Base-by-base conservation (phyloP, 2,888 invertebrate species). In the Dryobota labecula region DNA sequence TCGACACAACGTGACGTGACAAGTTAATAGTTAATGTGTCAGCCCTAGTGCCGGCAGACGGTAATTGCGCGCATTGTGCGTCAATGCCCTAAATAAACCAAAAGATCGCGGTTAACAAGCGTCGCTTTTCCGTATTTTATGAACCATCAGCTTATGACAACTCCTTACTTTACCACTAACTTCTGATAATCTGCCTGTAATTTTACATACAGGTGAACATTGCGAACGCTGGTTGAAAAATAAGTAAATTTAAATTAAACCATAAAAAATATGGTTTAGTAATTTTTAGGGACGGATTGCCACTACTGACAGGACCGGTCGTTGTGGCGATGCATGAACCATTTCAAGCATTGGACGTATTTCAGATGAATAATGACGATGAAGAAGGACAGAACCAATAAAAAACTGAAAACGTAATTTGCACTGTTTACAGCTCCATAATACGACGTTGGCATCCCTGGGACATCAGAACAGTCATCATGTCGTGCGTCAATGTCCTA, bases 401-500 rank as follows among this genome's bases (percentile, higher is more conserved):
- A 33, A 54, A 33, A 36, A 24, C 38, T 15, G 13, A 20, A 54
- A 24, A 4, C 6, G 30, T 43, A 57, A 67, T 58, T 51, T 43
- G 15, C 24, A 24, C 5, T 58, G 73, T 58, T 73, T 73, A 57
- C 36, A 6, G 27, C 24, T 18, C 8, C 30, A 38, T 38, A 67
- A 58, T 51, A 57, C 57, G 43, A 56, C 3, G 64, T 56, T 68
- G 76, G 58, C 81, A 80, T 41, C 80, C 81, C 81, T 81, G 65
- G 15, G 43, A 51, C 63, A 54, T 47, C 65, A 71, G 71, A 58
- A 58, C 83, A 63, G 67, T 64, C 78, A 78, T 72, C 70, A 65
- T 66, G 13, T 61, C 86, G 88, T 91, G 92, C 92, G 92, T 92
- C 92, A 91, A 89, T 82, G 89, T 78, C 86, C 90, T 88, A 89